Evolutionary conservation across 2,888 invertebrate genomes (phyloP).

Genomic region (Drosophila monieri): DNA sequence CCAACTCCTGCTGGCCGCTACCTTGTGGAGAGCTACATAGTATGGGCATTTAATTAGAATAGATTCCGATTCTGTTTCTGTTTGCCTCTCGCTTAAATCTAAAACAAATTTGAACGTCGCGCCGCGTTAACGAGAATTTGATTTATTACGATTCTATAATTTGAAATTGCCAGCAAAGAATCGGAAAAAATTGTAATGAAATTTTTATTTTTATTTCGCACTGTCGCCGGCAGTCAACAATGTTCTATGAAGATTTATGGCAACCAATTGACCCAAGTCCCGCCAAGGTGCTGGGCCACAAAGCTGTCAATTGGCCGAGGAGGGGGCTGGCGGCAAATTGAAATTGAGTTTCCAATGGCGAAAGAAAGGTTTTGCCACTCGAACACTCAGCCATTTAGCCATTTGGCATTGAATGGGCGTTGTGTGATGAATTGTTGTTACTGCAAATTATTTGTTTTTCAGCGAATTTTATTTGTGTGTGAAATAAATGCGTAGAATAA

Average conservation of each 20-base stretch:
- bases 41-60: constrained; percentile 41
- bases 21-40: background rate
- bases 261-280: constrained; percentile 69
- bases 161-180: constrained; percentile 40
- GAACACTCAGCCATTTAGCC: background rate
- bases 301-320: constrained; percentile 43
- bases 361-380: constrained; percentile 19
- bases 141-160: constrained; percentile 71
- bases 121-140: constrained; percentile 73
- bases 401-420: constrained; percentile 35
- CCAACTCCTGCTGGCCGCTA: constrained; percentile 1
- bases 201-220: constrained; percentile 43
- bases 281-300: constrained; percentile 41
- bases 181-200: constrained; percentile 60
- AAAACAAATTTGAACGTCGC: constrained; percentile 63
- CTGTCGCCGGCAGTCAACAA: constrained; percentile 71
- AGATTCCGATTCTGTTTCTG: constrained; percentile 24
- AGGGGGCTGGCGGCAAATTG: constrained; percentile 44
- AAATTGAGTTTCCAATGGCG: constrained; percentile 59
- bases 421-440: constrained; percentile 54
- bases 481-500: background rate
- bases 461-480: background rate
- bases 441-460: constrained; percentile 18
- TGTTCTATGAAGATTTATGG: constrained; percentile 78
- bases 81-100: constrained; percentile 34